Conservation (phyloP, 2,113 vertebrate genomes). For the Paramisgurnus dabryanus region DNA sequence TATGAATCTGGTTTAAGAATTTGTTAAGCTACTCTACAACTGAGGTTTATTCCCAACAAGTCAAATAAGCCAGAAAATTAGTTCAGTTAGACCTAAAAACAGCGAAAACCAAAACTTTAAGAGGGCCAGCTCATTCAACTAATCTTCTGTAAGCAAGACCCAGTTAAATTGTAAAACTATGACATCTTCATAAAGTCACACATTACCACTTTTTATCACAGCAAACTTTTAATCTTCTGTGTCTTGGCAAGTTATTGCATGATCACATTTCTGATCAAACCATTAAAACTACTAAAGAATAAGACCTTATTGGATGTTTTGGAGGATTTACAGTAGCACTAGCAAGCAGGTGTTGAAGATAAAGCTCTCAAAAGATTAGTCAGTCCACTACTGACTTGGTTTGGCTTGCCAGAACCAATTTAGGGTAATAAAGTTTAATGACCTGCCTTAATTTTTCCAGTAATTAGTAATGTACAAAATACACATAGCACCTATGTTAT, state of each 20-base stretch:
- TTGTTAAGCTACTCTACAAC: no score
- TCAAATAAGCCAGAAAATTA: no score
- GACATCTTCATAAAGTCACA: no score
- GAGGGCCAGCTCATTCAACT: no score
- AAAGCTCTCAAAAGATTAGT: conserved; percentile 26
- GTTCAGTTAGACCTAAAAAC: no score
- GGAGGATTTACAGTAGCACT: neutral
- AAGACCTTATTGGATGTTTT: neutral
- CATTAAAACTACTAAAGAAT: neutral
- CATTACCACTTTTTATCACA: no score
- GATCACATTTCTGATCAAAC: neutral
- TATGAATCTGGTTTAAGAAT: no score
- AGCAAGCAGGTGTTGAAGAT: neutral
- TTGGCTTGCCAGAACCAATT: conserved; percentile 23
- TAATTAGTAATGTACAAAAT: neutral
- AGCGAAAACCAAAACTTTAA: no score
- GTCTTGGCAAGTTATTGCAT: neutral
- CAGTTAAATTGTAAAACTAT: no score
- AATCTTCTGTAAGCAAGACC: no score
- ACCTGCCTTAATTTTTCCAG: neutral
- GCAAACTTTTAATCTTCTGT: no score
- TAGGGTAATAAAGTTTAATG: conserved; percentile 18
- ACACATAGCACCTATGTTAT: neutral
- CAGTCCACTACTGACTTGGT: conserved; percentile 11
- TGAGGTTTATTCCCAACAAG: no score